Evolutionary conservation across 2,888 invertebrate species (phyloP), one percentile per base, ranked within the genome.

Genomic region (Coenonympha arcania): DNA sequence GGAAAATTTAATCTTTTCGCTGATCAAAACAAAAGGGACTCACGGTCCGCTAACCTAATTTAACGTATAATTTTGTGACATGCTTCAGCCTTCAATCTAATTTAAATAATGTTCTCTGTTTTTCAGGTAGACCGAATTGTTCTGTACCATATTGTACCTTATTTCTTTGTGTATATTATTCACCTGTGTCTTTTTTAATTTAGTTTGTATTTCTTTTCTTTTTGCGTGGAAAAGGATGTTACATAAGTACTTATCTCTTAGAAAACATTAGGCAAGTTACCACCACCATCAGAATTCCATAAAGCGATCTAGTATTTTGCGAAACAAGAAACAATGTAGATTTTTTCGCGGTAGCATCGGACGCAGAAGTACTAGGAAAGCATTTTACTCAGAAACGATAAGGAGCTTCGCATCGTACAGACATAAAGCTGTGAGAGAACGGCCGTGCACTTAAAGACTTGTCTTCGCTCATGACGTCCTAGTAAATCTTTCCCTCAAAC

Each of bases 1-100:
- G 76, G 79, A 77, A 81, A 82, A 83, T 84, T 80, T 79, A 77
- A 83, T 83, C 68, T 79, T 77, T 78, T 71, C 64, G 58, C 61
- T 78, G 73, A 83, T 82, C 77, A 74, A 79, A 78, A 78, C 69
- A 77, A 70, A n/a, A 69, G 65, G 75, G 66, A 67, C 60, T 55
- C 64, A 60, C 63, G 58, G 61, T 51, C 55, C 68, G 66, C 65
- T 77, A 76, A 76, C 78, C 79, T 73, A 76, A 76, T 79, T 78
- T 73, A 70, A 11, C 60, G 59, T 42, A 52, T 54, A 55, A 55
- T 57, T 59, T 59, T 51, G 53, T 56, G 51, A 61, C 59, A 55
- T 58, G 61, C 56, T 57, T 57, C 56, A 60, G 58, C 63, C 56
- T 57, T 57, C 56, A 60, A 58, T 63, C 58, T 67, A 61, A 65